These are phyloP conservation scores for Cerceris ruficornis DNA, from an alignment of 2,888 invertebrate genomes.

Conservation along the genomic window DNA sequence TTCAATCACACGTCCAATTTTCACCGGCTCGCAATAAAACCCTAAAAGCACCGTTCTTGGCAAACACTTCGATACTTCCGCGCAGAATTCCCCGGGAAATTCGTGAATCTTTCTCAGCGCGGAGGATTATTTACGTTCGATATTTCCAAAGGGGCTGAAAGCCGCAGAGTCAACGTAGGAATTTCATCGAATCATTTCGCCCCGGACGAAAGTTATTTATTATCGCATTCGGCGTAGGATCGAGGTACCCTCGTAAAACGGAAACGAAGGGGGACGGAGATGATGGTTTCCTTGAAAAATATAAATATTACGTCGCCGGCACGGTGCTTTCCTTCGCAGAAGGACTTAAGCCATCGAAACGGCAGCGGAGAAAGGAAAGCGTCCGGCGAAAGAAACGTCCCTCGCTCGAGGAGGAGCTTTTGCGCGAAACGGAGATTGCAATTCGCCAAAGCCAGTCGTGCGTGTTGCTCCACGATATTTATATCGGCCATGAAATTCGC, in stretches of 20 bases:
- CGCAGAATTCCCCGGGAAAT: background rate
- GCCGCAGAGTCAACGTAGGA: too few relatives aligned
- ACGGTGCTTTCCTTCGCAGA: constrained; percentile 31
- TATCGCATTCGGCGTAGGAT: too few relatives aligned
- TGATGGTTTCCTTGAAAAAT: constrained; percentile 35
- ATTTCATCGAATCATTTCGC: too few relatives aligned
- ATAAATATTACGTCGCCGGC: constrained; percentile 55
- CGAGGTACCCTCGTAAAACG: too few relatives aligned
- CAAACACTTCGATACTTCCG: too few relatives aligned
- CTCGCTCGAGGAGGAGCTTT: constrained; percentile 35
- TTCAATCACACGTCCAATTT: too few relatives aligned
- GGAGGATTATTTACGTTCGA: background rate
- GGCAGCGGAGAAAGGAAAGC: constrained; percentile 41
- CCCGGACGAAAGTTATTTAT: too few relatives aligned
- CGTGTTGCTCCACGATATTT: constrained; percentile 36
- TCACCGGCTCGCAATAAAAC: too few relatives aligned
- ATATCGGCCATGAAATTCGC: constrained; percentile 24
- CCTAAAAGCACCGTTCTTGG: too few relatives aligned
- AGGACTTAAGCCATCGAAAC: constrained; percentile 54
- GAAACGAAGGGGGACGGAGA: constrained; percentile 1
- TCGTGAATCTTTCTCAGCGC: background rate
- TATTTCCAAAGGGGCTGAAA: constrained; percentile 10
- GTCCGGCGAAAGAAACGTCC: constrained; percentile 49
- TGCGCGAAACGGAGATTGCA: constrained; percentile 14
- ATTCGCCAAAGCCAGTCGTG: constrained; percentile 25